Evolutionary conservation across 1,140 invertebrate species (phyloP), one percentile per base, ranked within the genome.

Genomic region (Dinothrombium tinctorium): DNA sequence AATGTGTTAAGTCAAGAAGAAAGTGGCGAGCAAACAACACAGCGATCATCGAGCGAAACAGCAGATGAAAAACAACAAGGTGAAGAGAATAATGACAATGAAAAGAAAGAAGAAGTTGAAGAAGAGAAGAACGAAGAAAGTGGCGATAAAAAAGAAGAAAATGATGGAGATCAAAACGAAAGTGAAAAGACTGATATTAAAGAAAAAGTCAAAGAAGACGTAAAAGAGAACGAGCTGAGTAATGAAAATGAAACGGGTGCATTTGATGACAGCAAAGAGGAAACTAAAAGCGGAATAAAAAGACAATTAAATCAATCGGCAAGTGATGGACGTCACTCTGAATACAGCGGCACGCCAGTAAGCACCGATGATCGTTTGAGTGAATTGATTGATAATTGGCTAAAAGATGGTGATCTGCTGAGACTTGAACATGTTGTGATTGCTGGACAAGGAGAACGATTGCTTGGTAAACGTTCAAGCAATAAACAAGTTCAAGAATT

Each of bases 401-500:
- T 53, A 8, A 37, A 45, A n/a, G 51, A 53, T 9, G 46, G 43
- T 15, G 51, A 53, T 33, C 43, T 53, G 3, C 35, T 53, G 11
- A 25, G 51, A 19, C 32, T 53, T 9, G 51, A 53, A 32, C 51
- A 53, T 31, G 51, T 53, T 15, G 50, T 53, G 7, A 53, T 53
- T 23, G 50, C 51, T 3, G 52, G 52, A 12, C 52, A 53, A 35
- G 52, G 52, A 6, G 48, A 53, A 19, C 38, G 52, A 14, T 46
- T 53, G 11, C 32, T 53, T 6, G 48, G 46, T 8, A 31, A 43
- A 17, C 20, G 26, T 4, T 69, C 72, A 0, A 60, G 66, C 1
- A 67, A 77, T 53, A 63, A 69, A 9, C 66, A 69, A 47, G 67
- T 73, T 0, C 59, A 67, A 47, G 64, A 67, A 43, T 74, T 79